Evolutionary conservation across 1,140 invertebrate genomes (phyloP), one percentile per base, ranked within the genome.

Genomic region (Onthophagus taurus): DNA sequence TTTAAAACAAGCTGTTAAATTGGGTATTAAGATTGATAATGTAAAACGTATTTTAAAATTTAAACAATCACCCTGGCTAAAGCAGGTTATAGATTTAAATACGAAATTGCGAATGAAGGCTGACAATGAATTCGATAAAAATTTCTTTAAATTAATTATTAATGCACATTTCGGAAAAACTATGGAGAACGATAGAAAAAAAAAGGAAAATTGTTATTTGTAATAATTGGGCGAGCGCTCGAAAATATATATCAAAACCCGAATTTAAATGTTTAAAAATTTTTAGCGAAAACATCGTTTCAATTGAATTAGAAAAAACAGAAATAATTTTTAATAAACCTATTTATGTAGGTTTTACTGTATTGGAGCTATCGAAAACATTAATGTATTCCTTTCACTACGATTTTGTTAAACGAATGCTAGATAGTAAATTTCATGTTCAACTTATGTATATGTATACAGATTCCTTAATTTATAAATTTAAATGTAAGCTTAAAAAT

Each of bases 31-130:
- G 33, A 53, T 60, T 74, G 23, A 57, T 34, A 70, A 71, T 60
- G 59, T 75, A 23, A 59, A 75, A 60, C 52, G 63, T 57, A 58
- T 72, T 42, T 58, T 71, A 49, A 49, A 63, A 60, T 75, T 77
- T 57, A 57, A 67, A 21, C 71, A 77, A 66, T 58, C 54, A 24
- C 16, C 48, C 44, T 75, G 65, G 65, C 49, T 74, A 19, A 61
- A 67, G 51, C 34, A 54, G 3, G 71, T 67, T 45, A 67, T 68
- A 17, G 60, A 67, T 21, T 47, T 64, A n/a, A 68, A 68, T 55
- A 68, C 59, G 6, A 14, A 57, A 2, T 35, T 52, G 18, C 26
- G 49, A 42, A 16, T 16, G 8, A 26, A 49, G 21, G 60, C 68
- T n/a, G 61, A 41, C 39, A 65, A 61, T 50, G 52, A 63, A 9